Evolutionary conservation across 2,888 invertebrate genomes (phyloP), one percentile per base, ranked within the genome.

Genomic region (Pristionchus maxplancki): DNA sequence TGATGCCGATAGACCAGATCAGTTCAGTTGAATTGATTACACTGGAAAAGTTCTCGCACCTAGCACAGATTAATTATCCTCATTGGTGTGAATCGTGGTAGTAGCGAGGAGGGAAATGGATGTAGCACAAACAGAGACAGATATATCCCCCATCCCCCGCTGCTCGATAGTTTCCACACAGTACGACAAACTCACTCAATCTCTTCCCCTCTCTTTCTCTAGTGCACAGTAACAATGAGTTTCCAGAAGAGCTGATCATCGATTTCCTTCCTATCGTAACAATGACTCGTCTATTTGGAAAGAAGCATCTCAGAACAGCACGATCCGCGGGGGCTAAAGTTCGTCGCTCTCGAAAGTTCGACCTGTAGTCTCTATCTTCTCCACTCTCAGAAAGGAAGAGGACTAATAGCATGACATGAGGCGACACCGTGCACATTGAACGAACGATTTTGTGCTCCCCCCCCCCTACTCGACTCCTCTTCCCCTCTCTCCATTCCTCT

Each of bases 51-150:
- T 24, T n/a, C 58, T 58, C 58, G 58, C 58, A 24, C 24, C n/a
- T 58, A 40, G 37, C 37, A 71, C 71, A 71, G 37, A 71, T 71
- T 71, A 71, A 71, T 71, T 71, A 71, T 13, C 71, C 37, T 24
- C 24, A 71, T 37, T 71, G 71, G 71, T 71, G 71, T 71, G 71
- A 71, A 71, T 15, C 71, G 71, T 17, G 71, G 37, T 71, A 44
- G 78, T 78, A 31, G 71, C 11, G 71, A 40, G 48, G 28, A 28
- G 78, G 48, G 37, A 48, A 37, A 48, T 78, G 44, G 78, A 78
- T 78, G 78, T 78, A 78, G 44, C 78, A 78, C 78, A 78, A 78
- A 78, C 78, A 78, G 78, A 78, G 44, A 78, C 28, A 78, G 78
- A 78, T 78, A 78, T 78, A 48, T 78, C n/a, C 31, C 20, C 44